These are phyloP conservation scores for Deilephila elpenor DNA, from an alignment of 2,888 invertebrate genomes.

Conservation along the genomic window DNA sequence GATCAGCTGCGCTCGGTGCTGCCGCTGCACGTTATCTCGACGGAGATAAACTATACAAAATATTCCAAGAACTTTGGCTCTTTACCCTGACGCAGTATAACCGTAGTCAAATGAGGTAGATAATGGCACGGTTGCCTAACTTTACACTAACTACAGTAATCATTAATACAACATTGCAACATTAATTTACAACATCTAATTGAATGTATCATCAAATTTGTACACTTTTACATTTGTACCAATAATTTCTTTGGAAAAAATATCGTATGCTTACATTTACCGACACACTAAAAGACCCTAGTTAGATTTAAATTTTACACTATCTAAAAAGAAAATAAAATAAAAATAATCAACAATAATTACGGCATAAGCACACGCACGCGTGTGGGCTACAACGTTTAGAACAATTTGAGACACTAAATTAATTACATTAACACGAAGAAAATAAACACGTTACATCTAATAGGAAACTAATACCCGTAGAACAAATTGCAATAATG, in stretches of 20 bases:
- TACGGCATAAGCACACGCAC: conserved; percentile 67
- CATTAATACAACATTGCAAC: conserved; percentile 80
- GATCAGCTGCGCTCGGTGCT: conserved; percentile 47
- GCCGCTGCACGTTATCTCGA: conserved; percentile 58
- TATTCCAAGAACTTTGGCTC: conserved; percentile 79
- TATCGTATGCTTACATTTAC: conserved; percentile 61
- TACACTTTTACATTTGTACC: conserved; percentile 82
- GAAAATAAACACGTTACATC: conserved; percentile 78
- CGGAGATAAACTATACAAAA: conserved; percentile 68
- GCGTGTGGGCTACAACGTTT: conserved; percentile 73
- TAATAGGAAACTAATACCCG: conserved; percentile 86
- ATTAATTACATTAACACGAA: conserved; percentile 68
- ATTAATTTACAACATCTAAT: conserved; percentile 75
- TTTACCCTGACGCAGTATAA: conserved; percentile 73
- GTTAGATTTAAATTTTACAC: conserved; percentile 60
- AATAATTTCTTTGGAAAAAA: conserved; percentile 83
- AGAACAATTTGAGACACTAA: conserved; percentile 60
- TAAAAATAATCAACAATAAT: conserved; percentile 83
- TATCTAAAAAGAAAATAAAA: conserved; percentile 73
- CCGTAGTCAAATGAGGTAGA: conserved; percentile 77
- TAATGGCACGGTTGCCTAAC: conserved; percentile 72
- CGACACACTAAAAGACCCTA: conserved; percentile 67
- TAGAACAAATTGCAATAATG: conserved; percentile 80
- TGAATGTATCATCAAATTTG: conserved; percentile 75
- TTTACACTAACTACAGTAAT: conserved; percentile 71